Conservation (phyloP, 2,888 invertebrate genomes). For the Pyrocoelia pectoralis region DNA sequence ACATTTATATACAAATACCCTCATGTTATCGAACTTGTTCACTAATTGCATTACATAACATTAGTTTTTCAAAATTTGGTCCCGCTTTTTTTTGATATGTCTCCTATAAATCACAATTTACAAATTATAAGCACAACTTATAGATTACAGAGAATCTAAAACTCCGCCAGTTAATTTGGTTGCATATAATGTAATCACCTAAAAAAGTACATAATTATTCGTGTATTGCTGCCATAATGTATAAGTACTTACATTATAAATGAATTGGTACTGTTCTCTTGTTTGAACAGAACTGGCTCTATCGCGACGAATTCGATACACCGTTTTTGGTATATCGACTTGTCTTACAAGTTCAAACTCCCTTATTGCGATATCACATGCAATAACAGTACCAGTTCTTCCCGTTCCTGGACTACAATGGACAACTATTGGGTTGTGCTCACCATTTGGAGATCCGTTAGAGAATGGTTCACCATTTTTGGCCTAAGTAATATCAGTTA, state of each 20-base stretch:
- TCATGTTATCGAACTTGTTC: constrained; percentile 30
- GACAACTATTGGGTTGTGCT: constrained; percentile 77
- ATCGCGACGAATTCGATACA: constrained; percentile 84
- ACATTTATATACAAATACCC: constrained; percentile 32
- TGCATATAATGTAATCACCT: constrained; percentile 85
- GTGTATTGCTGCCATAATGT: no score
- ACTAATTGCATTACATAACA: constrained; percentile 1
- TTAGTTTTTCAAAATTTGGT: constrained; percentile 19
- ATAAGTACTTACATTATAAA: constrained; percentile 77
- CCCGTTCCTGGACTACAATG: constrained; percentile 93
- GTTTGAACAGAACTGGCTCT: constrained; percentile 91
- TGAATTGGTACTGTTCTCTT: constrained; percentile 89
- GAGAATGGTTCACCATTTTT: background rate
- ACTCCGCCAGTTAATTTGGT: constrained; percentile 81
- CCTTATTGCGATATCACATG: constrained; percentile 86
- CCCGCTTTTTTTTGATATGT: constrained; percentile 6
- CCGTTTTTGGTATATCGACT: constrained; percentile 87
- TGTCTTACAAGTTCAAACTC: constrained; percentile 82
- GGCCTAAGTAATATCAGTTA: constrained; percentile 15
- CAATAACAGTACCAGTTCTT: constrained; percentile 84
- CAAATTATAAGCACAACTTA: constrained; percentile 18
- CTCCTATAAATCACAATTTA: constrained; percentile 23
- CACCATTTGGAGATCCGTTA: constrained; percentile 45
- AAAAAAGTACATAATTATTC: no score
- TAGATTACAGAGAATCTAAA: constrained; percentile 64